These are phyloP conservation scores for Allobates femoralis DNA, from an alignment of 2,797 vertebrate genomes.

Conservation along the genomic window DNA sequence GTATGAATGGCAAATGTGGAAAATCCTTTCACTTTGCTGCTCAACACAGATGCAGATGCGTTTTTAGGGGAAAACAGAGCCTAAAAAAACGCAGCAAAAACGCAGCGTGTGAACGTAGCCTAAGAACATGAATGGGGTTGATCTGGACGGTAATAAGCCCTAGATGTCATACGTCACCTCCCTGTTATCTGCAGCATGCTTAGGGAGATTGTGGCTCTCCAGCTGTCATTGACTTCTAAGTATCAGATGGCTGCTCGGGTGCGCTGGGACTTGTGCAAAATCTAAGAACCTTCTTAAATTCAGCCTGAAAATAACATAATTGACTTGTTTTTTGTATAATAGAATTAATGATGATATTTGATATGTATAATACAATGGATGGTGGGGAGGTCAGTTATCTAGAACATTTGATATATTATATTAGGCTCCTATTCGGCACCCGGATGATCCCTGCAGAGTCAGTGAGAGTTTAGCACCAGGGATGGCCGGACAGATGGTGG, in stretches of 20 bases:
- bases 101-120: no score
- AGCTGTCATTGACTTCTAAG: background rate
- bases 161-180: background rate
- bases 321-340: background rate
- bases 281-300: background rate
- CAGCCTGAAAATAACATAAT: background rate
- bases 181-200: background rate
- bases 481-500: constrained; percentile 43
- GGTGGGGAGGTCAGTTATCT: background rate
- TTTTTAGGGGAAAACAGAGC: no score
- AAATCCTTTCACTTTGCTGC: no score
- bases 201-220: background rate
- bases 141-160: background rate
- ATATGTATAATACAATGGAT: background rate
- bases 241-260: background rate
- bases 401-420: background rate
- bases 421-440: background rate
- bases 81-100: no score
- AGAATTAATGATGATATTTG: background rate
- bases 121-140: background rate
- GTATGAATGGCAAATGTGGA: no score
- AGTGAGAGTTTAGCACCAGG: constrained; percentile 23
- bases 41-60: no score
- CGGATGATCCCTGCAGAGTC: constrained; percentile 33
- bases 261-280: background rate